Base-by-base conservation (phyloP, 1,140 invertebrate species). In the Centruroides vittatus region DNA sequence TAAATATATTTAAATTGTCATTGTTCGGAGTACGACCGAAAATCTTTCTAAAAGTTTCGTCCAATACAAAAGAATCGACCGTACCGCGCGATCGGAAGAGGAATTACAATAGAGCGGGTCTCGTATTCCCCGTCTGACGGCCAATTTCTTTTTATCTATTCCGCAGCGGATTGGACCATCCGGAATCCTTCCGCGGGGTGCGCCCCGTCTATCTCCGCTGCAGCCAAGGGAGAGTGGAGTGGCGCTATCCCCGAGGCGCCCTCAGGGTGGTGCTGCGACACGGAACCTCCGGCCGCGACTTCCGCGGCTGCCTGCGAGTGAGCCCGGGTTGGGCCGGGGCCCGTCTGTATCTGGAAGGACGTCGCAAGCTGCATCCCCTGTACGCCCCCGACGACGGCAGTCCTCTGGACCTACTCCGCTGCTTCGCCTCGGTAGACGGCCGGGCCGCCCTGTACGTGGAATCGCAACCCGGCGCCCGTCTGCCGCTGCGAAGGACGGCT, bases 201-300 rank as follows among this genome's bases (percentile, higher is more conserved):
- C 83, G 83, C 35, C 85, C 86, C 0, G 83, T 88, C 5, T 87
- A 88, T 73, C 79, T 88, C 34, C 78, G 85, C 34, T 89, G 86
- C 67, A 77, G 82, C 3, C 81, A 83, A 57, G 86, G 86, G 10
- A 74, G 75, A 0, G 78, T 89, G 0, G 75, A 77, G 4, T 88
- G 86, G 86, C 71, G 80, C 59, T 87, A 88, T 71, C 86, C 86
- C 0, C 77, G 81, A 9, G 86, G 86, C 0, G 86, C 85, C 0
- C 71, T 88, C 4, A 72, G 86, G 12, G 77, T 88, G 8, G 78
- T 86, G 5, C 76, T 88, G 41, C 77, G 78, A 58, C 59, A 58
- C 13, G 67, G 68, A 11, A 63, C 65, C 12, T 11, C 55, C 3
- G 66, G 62, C 12, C 73, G 74, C 12, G 81, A 84, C 61, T 87